Evolutionary conservation across 2,113 vertebrate species (phyloP).

Genomic region (Cariama cristata): DNA sequence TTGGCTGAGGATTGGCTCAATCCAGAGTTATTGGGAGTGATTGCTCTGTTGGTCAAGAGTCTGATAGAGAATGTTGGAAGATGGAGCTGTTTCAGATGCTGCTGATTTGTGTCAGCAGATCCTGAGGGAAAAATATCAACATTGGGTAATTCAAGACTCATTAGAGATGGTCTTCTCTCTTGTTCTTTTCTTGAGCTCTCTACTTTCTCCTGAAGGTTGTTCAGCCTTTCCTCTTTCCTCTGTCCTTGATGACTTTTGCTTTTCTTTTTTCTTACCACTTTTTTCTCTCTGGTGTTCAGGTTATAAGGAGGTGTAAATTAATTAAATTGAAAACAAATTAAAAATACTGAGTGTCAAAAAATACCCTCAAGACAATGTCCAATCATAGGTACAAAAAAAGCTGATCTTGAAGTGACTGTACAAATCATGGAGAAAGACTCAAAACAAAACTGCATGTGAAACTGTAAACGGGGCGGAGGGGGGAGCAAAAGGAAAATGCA

Average conservation of each 20-base stretch:
- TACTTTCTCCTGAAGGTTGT: neutral
- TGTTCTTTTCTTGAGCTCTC: neutral
- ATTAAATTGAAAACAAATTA: neutral
- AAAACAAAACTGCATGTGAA: neutral
- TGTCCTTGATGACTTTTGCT: neutral
- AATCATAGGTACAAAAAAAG: neutral
- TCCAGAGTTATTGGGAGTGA: neutral
- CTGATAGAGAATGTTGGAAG: neutral
- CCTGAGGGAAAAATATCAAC: neutral
- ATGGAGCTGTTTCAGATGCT: neutral
- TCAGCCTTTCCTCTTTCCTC: neutral
- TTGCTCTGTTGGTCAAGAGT: neutral
- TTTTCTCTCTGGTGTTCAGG: neutral
- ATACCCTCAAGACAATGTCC: neutral
- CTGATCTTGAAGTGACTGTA: neutral
- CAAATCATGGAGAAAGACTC: neutral
- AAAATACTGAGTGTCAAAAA: neutral
- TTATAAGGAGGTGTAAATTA: neutral
- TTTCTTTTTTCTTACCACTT: neutral
- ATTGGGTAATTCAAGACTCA: neutral
- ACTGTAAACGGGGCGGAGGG: neutral
- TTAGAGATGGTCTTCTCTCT: neutral
- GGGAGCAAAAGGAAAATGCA: slow-evolving; percentile 55
- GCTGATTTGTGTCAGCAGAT: neutral
- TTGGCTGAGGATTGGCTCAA: neutral